Evolutionary conservation across 2,113 vertebrate genomes (phyloP), one percentile per base, ranked within the genome.

Genomic region (Carettochelys insculpta): DNA sequence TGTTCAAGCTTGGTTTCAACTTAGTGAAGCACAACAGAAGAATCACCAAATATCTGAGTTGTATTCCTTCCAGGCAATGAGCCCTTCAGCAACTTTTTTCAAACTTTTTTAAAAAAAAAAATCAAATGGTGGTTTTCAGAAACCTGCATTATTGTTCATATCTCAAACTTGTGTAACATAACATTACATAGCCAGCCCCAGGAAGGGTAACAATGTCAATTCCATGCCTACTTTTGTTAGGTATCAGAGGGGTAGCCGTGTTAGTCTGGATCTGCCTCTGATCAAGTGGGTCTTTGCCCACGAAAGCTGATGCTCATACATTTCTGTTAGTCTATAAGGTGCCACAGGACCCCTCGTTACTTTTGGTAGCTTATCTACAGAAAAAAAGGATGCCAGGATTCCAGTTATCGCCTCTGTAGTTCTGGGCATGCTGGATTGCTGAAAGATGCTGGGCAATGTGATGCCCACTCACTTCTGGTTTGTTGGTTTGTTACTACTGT

Each of bases 51-150:
- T 38, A 77, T 25, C 11, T 16, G 38, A 93, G 25, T 31, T 29
- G 20, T 58, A 85, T 2, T 25, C 77, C 34, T 75, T 6, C 27
- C 17, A 82, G 76, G 53, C n/a, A 61, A n/a, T 20, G 71, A 85
- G 47, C 2, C 10, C 53, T 81, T 81, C 87, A 38, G 61, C 3
- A 87, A 8, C 34, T 43, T 58, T 86, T 56, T 5, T 82, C 13
- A 31, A 20, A 3, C 0, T 0, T 1, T 0, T 0, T 1, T 5
- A 56, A 76, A 10, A 48, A 45, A 13, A 3, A 22, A 34, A 86
- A n/a, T 86, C 6, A 25, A 68, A 77, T 75, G 48, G 61, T 84
- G 89, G 86, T 8, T 27, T 88, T 71, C 48, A 89, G 14, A 43
- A 84, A 86, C 83, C 20, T 87, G 71, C 31, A 13, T 43, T 58